Evolutionary conservation across 2,888 invertebrate genomes (phyloP).

Genomic region (Epirrhoe tristata): DNA sequence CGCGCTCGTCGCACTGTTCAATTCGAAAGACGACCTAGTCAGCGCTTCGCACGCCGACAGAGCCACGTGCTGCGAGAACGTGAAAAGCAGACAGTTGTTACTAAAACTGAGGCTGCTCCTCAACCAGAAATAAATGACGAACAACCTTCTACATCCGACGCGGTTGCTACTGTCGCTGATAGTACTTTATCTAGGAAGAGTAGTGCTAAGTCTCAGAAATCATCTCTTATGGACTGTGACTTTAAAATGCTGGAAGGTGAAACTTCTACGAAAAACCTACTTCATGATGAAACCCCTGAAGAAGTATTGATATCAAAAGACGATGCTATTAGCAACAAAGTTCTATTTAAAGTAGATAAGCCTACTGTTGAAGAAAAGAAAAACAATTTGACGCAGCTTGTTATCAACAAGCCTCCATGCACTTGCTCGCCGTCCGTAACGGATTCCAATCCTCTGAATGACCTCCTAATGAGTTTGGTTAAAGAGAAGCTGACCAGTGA

Average conservation of each 20-base stretch:
- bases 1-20: slow-evolving; percentile 96
- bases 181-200: slow-evolving; percentile 80
- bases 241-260: slow-evolving; percentile 61
- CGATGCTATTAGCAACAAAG: slow-evolving; percentile 79
- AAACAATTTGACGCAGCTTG: slow-evolving; percentile 74
- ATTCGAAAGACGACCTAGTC: slow-evolving; percentile 98
- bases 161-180: slow-evolving; percentile 47
- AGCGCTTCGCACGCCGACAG: slow-evolving; percentile 96
- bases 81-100: slow-evolving; percentile 84
- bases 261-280: slow-evolving; percentile 70
- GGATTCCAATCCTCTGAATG: slow-evolving; percentile 79
- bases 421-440: slow-evolving; percentile 75
- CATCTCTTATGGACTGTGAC: slow-evolving; percentile 68
- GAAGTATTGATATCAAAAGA: slow-evolving; percentile 76
- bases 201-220: slow-evolving; percentile 85
- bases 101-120: slow-evolving; percentile 63
- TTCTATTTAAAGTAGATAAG: slow-evolving; percentile 77
- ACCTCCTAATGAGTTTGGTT: slow-evolving; percentile 80
- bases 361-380: slow-evolving; percentile 72
- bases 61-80: slow-evolving; percentile 94
- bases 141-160: slow-evolving; percentile 66
- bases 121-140: slow-evolving; percentile 63
- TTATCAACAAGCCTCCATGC: slow-evolving; percentile 76
- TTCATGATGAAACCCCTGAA: slow-evolving; percentile 72
- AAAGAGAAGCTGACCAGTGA: slow-evolving; percentile 86